Percentiles rank a stretch among this genome's conserved stretches.
Conservation (phyloP, 2,797 vertebrate species). For the Jordanella pulchra region DNA sequence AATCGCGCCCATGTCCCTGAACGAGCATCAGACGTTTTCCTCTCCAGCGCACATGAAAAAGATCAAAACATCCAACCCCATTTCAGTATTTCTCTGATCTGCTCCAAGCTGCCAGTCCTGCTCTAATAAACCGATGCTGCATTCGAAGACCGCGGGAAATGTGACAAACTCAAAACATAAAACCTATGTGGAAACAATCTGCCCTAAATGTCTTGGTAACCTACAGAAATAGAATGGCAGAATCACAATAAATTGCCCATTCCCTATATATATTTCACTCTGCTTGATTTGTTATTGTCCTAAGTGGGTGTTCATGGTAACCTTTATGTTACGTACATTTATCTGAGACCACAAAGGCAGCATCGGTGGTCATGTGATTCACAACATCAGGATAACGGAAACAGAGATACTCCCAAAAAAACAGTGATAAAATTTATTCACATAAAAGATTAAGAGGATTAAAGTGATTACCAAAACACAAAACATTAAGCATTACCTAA, state of each 20-base stretch:
- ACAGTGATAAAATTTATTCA: not conserved
- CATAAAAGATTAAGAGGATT: too few species aligned
- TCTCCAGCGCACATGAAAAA: not conserved
- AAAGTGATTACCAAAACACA: too few species aligned
- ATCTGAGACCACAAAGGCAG: not conserved
- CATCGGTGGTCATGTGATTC: slow-evolving; percentile 45
- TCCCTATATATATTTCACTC: too few species aligned
- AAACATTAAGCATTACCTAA: too few species aligned
- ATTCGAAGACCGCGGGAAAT: slow-evolving; percentile 28
- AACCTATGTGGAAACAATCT: not conserved
- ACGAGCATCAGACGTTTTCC: slow-evolving; percentile 14
- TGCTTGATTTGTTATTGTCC: not conserved
- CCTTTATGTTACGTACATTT: not conserved
- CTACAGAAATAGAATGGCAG: too few species aligned
- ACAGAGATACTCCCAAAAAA: not conserved
- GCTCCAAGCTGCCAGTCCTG: not conserved
- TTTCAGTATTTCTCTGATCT: not conserved
- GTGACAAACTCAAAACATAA: rapidly evolving
- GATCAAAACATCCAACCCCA: not conserved
- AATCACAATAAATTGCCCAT: not conserved
- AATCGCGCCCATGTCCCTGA: not conserved
- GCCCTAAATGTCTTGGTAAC: not conserved
- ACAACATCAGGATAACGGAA: slow-evolving; percentile 38
- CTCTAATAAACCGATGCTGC: slow-evolving; percentile 15
- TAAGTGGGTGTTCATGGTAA: rapidly evolving